Conservation (phyloP, 2,113 vertebrate genomes). For the Ptyas mucosa region DNA sequence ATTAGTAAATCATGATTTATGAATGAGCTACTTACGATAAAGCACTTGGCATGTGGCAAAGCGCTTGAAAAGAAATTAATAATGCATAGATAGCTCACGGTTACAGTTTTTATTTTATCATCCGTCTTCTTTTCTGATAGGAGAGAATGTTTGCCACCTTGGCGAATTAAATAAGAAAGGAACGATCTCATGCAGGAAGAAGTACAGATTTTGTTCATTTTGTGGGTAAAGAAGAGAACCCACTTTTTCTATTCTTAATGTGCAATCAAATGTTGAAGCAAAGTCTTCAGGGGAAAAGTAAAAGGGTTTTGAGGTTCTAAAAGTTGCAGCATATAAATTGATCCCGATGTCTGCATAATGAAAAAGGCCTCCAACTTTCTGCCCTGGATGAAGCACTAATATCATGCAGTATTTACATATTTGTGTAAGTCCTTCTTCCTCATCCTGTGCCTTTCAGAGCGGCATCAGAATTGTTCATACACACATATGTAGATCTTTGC, state of each 20-base stretch:
- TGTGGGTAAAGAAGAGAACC: not conserved
- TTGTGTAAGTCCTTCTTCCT: not conserved
- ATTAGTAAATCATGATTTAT: slow-evolving; percentile 15
- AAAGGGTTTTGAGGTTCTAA: not conserved
- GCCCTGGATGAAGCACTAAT: not conserved
- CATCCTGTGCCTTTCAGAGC: not conserved
- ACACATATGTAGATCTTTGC: not conserved
- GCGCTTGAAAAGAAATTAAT: slow-evolving; percentile 13
- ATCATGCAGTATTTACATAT: not conserved
- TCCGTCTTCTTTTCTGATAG: slow-evolving; percentile 32
- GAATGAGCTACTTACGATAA: not conserved
- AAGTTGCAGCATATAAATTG: not conserved
- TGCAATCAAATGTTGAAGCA: not conserved
- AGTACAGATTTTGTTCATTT: not conserved
- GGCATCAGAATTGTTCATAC: not conserved
- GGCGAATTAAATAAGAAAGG: not conserved
- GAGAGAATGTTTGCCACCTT: slow-evolving; percentile 28
- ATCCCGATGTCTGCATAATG: rapidly evolving
- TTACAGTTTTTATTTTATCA: not conserved
- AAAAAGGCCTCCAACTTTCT: not conserved
- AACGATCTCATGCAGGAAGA: not conserved
- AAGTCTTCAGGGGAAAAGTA: not conserved
- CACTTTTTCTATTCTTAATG: not conserved
- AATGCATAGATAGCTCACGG: not conserved
- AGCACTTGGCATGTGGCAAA: not conserved